Percentiles rank a stretch among this genome's conserved stretches.
Evolutionary conservation across 2,113 vertebrate genomes (phyloP).

Genomic region (Shinisaurus crocodilurus): DNA sequence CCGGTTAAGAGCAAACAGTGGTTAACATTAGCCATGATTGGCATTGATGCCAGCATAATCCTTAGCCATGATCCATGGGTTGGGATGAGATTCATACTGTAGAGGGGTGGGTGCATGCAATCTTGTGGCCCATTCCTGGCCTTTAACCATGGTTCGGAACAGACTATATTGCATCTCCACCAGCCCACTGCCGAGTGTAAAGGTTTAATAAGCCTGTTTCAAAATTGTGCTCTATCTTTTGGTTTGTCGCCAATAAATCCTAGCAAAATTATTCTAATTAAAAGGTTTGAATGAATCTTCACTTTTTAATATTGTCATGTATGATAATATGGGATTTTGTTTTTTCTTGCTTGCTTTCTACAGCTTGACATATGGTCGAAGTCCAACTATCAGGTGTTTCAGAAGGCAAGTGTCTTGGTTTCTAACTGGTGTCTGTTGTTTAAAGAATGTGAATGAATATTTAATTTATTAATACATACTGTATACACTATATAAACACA

Average conservation of each 20-base stretch:
- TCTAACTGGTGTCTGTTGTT: background rate
- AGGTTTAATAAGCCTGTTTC: background rate
- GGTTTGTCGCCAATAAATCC: background rate
- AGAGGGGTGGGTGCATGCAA: background rate
- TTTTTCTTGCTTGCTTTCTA: background rate
- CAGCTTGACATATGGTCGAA: constrained; percentile 88
- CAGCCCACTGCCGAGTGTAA: too few species aligned
- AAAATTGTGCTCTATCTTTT: background rate
- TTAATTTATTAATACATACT: background rate
- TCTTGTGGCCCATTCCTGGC: too few species aligned
- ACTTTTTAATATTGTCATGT: background rate
- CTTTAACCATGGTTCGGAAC: background rate
- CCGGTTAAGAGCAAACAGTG: too few species aligned
- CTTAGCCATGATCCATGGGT: background rate
- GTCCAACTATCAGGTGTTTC: constrained; percentile 86
- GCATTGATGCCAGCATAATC: background rate
- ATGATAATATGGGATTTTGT: constrained; percentile 35
- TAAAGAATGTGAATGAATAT: background rate
- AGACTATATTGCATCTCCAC: background rate
- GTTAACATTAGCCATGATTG: too few species aligned
- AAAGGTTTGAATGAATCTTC: background rate
- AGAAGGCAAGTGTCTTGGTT: constrained; percentile 77
- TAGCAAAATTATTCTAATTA: background rate
- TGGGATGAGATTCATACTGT: background rate
- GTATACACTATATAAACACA: background rate